A percentile compares a stretch with the other conserved stretches of the same genome.
These are phyloP conservation scores for Atethmia centrago DNA, from an alignment of 2,888 invertebrate genomes.

Conservation along the genomic window DNA sequence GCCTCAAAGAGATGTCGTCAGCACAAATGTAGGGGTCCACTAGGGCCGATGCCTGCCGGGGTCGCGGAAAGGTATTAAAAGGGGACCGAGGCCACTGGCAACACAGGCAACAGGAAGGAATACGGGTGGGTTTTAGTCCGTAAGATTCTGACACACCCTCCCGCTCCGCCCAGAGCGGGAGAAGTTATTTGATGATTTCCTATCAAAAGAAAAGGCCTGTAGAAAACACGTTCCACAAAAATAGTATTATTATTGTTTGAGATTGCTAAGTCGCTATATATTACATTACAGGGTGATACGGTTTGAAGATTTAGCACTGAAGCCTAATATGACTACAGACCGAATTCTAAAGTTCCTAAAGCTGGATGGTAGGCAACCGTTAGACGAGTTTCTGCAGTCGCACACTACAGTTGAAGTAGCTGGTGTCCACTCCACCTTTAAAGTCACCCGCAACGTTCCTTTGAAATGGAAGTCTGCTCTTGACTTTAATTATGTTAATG, in stretches of 20 bases:
- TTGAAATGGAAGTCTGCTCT: slow-evolving; percentile 96
- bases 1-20: no score
- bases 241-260: not conserved
- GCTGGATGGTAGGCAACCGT: slow-evolving; percentile 91
- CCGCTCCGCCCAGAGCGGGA: no score
- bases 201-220: no score
- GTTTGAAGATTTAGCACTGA: slow-evolving; percentile 95
- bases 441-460: slow-evolving; percentile 95
- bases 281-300: slow-evolving; percentile 72
- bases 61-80: no score
- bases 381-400: slow-evolving; percentile 94
- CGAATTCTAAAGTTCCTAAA: slow-evolving; percentile 94
- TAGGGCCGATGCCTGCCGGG: no score
- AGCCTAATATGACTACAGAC: slow-evolving; percentile 92
- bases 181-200: no score
- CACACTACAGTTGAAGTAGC: slow-evolving; percentile 95
- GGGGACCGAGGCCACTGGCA: no score
- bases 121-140: no score
- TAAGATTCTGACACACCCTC: no score
- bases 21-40: no score
- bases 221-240: not conserved
- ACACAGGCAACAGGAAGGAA: no score
- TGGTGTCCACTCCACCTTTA: slow-evolving; percentile 96
- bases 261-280: slow-evolving; percentile 85
- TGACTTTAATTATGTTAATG: slow-evolving; percentile 92